Conservation (phyloP, 1,140 invertebrate species). For the Paraescarpia echinospica region DNA sequence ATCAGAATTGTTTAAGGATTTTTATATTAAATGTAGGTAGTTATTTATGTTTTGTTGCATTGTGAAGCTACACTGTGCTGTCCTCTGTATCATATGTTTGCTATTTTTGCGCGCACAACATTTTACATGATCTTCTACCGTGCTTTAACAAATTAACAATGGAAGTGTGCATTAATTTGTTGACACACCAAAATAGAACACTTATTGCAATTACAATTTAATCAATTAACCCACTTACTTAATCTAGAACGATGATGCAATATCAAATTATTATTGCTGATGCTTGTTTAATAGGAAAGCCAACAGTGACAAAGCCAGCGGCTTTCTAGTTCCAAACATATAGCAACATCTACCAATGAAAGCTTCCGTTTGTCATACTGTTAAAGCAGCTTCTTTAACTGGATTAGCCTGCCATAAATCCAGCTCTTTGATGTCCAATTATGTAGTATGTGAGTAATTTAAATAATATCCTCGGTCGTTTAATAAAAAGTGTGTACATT, state of each 20-base stretch:
- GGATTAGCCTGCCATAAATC: too few relatives aligned
- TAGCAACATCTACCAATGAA: not conserved
- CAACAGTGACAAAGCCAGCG: not conserved
- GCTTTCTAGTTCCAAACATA: not conserved
- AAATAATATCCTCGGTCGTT: too few relatives aligned
- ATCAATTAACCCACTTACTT: too few relatives aligned
- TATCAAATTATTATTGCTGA: not conserved
- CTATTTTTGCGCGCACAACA: not conserved
- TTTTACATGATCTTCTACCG: not conserved
- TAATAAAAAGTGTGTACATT: too few relatives aligned
- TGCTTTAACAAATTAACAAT: not conserved
- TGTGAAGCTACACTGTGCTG: not conserved
- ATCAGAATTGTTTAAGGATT: not conserved
- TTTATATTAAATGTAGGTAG: not conserved
- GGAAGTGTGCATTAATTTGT: not conserved
- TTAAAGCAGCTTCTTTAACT: not conserved
- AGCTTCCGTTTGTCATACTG: not conserved
- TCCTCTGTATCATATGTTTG: not conserved
- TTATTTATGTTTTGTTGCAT: not conserved
- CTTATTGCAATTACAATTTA: too few relatives aligned
- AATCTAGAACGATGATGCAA: not conserved
- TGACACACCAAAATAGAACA: not conserved
- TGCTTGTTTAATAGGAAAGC: not conserved
- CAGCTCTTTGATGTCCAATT: too few relatives aligned
- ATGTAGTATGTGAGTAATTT: too few relatives aligned